Base-by-base conservation (phyloP, 2,888 invertebrate species). In the Ligdia adustata region DNA sequence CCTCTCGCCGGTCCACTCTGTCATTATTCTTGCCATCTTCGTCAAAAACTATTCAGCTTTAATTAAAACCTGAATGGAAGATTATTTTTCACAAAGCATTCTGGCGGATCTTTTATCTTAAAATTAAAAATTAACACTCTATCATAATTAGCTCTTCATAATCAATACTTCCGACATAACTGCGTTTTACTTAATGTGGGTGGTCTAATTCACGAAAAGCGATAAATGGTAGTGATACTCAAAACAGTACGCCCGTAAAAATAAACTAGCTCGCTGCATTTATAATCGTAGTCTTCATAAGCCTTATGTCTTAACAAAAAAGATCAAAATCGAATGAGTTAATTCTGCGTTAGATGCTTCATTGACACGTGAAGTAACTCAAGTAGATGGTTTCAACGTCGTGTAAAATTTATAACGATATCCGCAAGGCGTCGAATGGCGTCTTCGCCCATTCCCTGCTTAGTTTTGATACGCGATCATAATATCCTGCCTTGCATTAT, bases 401-500 rank as follows among this genome's bases (percentile, higher is more conserved):
- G 62, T 62, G 56, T 58, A 55, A 54, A 58, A 54, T 55, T 50
- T 61, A 60, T 60, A 64, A 54, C 44, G 52, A 68, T 66, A 69
- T 62, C 72, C 69, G 68, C 56, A 41, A 27, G 61, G 63, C 61
- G 55, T 75, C 77, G 54, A 57, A 56, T 77, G 54, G 32, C 33
- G 15, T 16, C 56, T 60, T 72, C 57, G 61, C 64, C 72, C 80
- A 78, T 82, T 82, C 72, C 79, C 68, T 60, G 66, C 70, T 72
- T 72, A 79, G 80, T 87, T 87, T 75, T 84, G 86, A 80, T 79
- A 87, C 72, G 58, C 57, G 82, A 85, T 73, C 82, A 77, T 83
- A 78, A 87, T 85, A 84, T 88, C 88, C 88, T 85, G 86, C 65
- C 51, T 60, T 55, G 59, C 66, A 74, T 76, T 76, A 81, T 81